Base-by-base conservation (phyloP, 2,113 vertebrate genomes). In the Semnornis frantzii region DNA sequence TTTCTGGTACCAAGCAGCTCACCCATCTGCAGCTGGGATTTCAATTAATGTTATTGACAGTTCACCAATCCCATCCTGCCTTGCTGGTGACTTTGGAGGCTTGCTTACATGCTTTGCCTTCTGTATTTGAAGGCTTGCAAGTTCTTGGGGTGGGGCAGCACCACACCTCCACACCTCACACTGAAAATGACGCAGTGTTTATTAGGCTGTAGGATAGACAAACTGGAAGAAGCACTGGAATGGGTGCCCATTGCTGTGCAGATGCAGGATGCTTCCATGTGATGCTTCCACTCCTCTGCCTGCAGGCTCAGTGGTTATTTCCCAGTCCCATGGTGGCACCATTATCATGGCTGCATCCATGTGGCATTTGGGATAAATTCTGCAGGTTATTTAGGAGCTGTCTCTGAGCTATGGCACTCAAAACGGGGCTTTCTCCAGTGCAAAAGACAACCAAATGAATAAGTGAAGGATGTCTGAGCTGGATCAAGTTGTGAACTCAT, bases 151-250 rank as follows among this genome's bases (percentile, higher is more conserved):
- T 24, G 57, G 48, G 23, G 58, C 20, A 71, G 19, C 57, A 21
- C 18, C 1, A 4, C 44, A 25, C 14, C 50, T 48, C 77, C 69
- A 10, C 15, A 17, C 14, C 25, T 15, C 0, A 0, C 0, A 0
- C 30, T 1, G 4, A 6, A 60, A 63, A 63, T 11, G 27, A 63
- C 13, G 15, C 60, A 63, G 15, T 37, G 60, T 63, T 63, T 63
- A 63, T 63, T 63, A 27, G 37, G 3, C 30, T 31, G 28, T n/a
- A 58, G n/a, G 66, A 15, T 5, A 44, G 17, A 10, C 0, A 30
- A 58, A 34, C 8, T 13, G 33, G 50, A 65, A 83, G 76, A 82
- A 77, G 39, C 5, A 77, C 1, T 9, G 37, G 30, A 0, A 0
- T 15, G 23, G 16, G 37, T 81, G 73, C 71, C 33, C 65, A 30